phyloP scores from a whole-genome alignment of 2,113 vertebrate genomes.

The Catagonus wagneri region DNA sequence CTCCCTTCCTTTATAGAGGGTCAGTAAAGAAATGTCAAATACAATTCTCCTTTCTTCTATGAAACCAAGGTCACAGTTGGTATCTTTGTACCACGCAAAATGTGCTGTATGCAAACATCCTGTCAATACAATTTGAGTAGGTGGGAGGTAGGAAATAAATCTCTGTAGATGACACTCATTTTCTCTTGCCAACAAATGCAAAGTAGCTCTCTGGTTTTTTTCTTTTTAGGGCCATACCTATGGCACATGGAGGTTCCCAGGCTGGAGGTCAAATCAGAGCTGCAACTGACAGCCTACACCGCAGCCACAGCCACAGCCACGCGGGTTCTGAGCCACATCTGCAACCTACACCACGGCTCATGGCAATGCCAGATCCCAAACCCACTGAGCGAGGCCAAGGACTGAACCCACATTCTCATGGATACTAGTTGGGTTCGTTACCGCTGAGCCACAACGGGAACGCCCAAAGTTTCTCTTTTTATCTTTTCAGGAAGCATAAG shows the following conservation, averaged over 20 bases:
- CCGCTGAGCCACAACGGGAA: too few relatives aligned
- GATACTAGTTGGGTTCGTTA: too few relatives aligned
- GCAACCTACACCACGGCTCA: too few relatives aligned
- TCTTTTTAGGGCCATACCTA: too few relatives aligned
- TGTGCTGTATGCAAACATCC: constrained; percentile 20
- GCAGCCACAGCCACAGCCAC: too few relatives aligned
- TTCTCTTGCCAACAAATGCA: background rate
- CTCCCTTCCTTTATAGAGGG: constrained; percentile 18
- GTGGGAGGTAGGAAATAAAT: background rate
- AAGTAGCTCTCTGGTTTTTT: background rate
- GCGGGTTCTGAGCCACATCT: too few relatives aligned
- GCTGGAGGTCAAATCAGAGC: too few relatives aligned
- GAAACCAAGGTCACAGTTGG: background rate
- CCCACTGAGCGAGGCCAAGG: too few relatives aligned
- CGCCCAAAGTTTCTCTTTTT: background rate
- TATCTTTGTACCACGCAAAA: background rate
- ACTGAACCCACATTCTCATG: too few relatives aligned
- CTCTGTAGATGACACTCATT: background rate
- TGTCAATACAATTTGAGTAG: background rate
- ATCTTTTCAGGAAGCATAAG: constrained; percentile 17
- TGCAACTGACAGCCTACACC: too few relatives aligned
- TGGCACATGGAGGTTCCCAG: too few relatives aligned
- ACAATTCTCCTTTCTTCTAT: constrained; percentile 29
- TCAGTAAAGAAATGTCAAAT: constrained; percentile 22
- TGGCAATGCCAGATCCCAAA: too few relatives aligned